Evolutionary conservation across 2,113 vertebrate species (phyloP), one percentile per base, ranked within the genome.

Genomic region (Nibea albiflora): DNA sequence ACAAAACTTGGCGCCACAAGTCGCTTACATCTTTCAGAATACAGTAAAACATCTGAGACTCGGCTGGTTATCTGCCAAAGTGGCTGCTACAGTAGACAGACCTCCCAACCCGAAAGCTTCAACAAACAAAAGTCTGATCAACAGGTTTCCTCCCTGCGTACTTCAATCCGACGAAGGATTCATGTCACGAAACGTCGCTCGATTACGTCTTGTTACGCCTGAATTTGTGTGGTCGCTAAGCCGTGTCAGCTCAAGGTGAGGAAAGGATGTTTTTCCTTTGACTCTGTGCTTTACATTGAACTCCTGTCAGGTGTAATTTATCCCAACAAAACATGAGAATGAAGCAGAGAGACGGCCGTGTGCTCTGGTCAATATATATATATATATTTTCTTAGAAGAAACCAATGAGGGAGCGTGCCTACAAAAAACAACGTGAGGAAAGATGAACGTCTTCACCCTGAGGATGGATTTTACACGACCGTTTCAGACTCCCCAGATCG

Each of bases 1-100:
- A 39, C 35, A 39, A 39, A 39, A 39, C 35, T 39, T 7, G 35
- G 35, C 35, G 1, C 8, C 8, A 39, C 8, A 9, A 39, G 35
- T 39, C 35, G 35, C 35, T 63, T 22, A 2, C 14, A 31, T 31
- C 17, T 73, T 39, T 57, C 8, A 56, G 57, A 42, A 8, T 26
- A 50, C 31, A 56, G 68, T 73, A n/a, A 53, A 57, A 60, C 5
- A 39, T 24, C 63, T 5, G 0, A 4, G 58, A 65, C 50, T 3
- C 0, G 8, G 72, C 46, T 62, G 85, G 68, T 83, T 35, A 8
- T 84, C 78, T 80, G 91, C 57, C 75, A 28, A 17, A 81, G 78
- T 67, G 79, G 81, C 76, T 89, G 89, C 88, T 91, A 90, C 84
- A 84, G 83, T 28, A 76, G 54, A 81, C 87, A 56, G 74, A 73